phyloP scores from a whole-genome alignment of 30 jellyfish, hydroid and myxozoan species.

The Sanderia malayensis region DNA sequence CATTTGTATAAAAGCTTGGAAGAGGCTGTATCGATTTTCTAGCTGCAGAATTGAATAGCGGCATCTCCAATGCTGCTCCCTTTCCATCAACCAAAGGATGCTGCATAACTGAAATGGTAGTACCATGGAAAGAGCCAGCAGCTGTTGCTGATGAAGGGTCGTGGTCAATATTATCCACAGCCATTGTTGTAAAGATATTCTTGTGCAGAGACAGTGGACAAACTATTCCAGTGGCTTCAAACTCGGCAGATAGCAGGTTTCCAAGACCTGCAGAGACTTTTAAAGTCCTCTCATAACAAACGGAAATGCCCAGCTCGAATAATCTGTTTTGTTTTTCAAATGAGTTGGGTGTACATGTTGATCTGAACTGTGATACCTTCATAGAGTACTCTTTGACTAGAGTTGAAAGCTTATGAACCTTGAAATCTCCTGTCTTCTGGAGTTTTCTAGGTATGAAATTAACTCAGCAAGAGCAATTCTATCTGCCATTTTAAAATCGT shows the following conservation, averaged over 20 bases:
- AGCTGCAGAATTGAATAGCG: conserved; percentile 20
- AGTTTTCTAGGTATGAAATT: conserved; percentile 13
- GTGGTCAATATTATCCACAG: conserved; percentile 61
- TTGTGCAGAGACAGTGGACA: conserved; percentile 50
- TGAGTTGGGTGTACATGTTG: conserved; percentile 37
- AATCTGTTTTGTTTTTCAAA: conserved; percentile 23
- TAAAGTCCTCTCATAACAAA: conserved; percentile 39
- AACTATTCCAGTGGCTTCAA: conserved; percentile 39
- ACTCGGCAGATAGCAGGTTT: conserved; percentile 23
- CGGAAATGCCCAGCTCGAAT: conserved; percentile 35
- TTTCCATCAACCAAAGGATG: conserved; percentile 35
- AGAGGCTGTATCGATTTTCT: conserved; percentile 31
- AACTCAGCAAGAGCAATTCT: conserved; percentile 48
- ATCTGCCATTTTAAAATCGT: conserved; percentile 15
- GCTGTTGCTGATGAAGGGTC: conserved; percentile 65
- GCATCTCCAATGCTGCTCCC: conserved; percentile 32
- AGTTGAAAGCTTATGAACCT: conserved; percentile 14
- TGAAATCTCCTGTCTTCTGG: conserved; percentile 6
- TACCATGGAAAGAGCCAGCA: conserved; percentile 62
- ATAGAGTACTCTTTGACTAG: conserved; percentile 28
- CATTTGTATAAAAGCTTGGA: conserved; percentile 23
- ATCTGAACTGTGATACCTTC: conserved; percentile 32
- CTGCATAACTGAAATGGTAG: conserved; percentile 59
- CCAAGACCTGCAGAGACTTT: conserved; percentile 39
- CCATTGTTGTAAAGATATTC: conserved; percentile 53